phyloP scores from a whole-genome alignment of 1,140 invertebrate species.

The Druon quercuslanigerum region DNA sequence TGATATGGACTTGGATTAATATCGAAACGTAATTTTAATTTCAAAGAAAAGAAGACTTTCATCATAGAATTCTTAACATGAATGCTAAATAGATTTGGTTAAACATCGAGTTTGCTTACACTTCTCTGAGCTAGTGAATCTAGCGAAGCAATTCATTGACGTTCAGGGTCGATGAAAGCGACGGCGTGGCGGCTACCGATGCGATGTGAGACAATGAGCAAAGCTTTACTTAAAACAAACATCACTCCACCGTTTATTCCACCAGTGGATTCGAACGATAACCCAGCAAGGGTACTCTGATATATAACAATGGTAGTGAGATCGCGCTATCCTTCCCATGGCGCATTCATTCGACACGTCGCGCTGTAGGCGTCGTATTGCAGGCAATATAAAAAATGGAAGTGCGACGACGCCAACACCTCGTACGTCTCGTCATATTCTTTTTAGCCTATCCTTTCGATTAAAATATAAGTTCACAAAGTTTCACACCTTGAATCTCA shows the following conservation, averaged over 20 bases:
- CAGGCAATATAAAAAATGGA: conserved; percentile 48
- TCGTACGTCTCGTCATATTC: conserved; percentile 44
- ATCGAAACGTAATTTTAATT: too few relatives aligned
- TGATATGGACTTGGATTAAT: too few relatives aligned
- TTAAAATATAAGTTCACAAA: conserved; percentile 18
- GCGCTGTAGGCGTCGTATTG: conserved; percentile 42
- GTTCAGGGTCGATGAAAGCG: too few relatives aligned
- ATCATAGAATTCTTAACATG: too few relatives aligned
- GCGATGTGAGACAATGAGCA: conserved; percentile 66
- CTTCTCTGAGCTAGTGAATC: too few relatives aligned
- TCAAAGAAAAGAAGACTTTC: too few relatives aligned
- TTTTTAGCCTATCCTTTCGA: neutral
- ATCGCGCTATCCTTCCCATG: conserved; percentile 50
- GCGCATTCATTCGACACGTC: conserved; percentile 58
- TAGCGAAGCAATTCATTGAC: too few relatives aligned
- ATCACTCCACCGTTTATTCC: conserved; percentile 67
- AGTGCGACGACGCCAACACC: conserved; percentile 62
- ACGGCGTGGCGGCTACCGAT: too few relatives aligned
- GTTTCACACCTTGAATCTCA: neutral
- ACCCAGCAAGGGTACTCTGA: conserved; percentile 42
- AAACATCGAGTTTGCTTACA: too few relatives aligned
- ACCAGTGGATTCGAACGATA: conserved; percentile 58
- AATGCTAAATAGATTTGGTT: too few relatives aligned
- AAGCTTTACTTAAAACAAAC: conserved; percentile 74
- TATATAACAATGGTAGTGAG: conserved; percentile 57